phyloP scores from a whole-genome alignment of 2,888 invertebrate species.

The Lymantria monacha region DNA sequence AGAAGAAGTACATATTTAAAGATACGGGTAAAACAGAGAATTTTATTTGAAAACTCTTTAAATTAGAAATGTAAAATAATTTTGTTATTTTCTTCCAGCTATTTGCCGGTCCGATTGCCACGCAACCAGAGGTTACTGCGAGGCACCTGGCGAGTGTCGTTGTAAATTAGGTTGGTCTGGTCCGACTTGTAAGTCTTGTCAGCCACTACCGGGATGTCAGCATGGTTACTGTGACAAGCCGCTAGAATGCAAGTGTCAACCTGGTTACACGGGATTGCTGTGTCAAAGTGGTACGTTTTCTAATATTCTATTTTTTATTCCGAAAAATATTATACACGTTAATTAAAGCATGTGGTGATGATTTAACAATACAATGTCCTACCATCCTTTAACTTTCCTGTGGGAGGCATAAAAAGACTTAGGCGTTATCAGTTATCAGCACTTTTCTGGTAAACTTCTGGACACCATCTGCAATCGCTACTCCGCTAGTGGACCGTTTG shows the following conservation, averaged over 20 bases:
- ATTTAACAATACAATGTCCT: no score
- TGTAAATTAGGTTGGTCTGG: slow-evolving; percentile 97
- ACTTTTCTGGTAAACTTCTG: no score
- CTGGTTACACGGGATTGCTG: slow-evolving; percentile 94
- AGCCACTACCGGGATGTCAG: slow-evolving; percentile 94
- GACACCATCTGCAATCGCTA: no score
- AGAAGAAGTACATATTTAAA: no score
- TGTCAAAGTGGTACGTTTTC: slow-evolving; percentile 90
- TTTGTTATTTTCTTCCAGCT: slow-evolving; percentile 72
- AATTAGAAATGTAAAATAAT: no score
- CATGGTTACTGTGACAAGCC: slow-evolving; percentile 95
- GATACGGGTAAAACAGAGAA: no score
- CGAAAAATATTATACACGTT: not conserved
- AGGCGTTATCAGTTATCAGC: no score
- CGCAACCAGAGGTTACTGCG: slow-evolving; percentile 92
- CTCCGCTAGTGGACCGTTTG: no score
- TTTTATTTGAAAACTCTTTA: no score
- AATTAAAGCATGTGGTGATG: no score
- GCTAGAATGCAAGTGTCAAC: slow-evolving; percentile 93
- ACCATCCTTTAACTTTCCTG: no score
- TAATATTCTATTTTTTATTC: not conserved
- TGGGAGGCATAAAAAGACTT: no score
- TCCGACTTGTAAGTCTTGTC: slow-evolving; percentile 91
- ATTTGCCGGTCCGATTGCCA: slow-evolving; percentile 94
- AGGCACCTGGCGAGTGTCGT: slow-evolving; percentile 92